Base-by-base conservation (phyloP, 92 coral and sea anemone genomes). In the Isaurus tuberculatus region DNA sequence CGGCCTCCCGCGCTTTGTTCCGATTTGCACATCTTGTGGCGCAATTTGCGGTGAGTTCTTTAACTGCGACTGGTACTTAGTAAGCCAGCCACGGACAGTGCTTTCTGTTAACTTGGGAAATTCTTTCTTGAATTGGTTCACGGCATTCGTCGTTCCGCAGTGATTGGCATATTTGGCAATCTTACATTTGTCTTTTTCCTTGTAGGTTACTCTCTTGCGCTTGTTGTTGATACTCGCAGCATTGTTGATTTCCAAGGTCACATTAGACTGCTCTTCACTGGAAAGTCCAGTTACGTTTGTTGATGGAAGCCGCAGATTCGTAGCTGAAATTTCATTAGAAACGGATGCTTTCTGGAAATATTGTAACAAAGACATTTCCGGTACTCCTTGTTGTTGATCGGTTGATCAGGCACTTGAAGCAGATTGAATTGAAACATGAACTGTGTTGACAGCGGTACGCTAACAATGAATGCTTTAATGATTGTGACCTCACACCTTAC, bases 1-100 rank as follows among this genome's bases (percentile, higher is more conserved):
- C 14, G 90, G 90, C 67, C 79, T 82, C 51, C 87, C 90, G 5
- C 87, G 70, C 85, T 79, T 86, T 25, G 72, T 34, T 48, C 85
- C 85, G 72, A 86, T 86, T 86, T n/a, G 29, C 72, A 79, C 72
- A 55, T 79, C 61, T 69, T 79, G 57, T 46, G 79, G 78, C 51
- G 84, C 51, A 79, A 70, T 68, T 66, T 79, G 85, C 84, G 78
- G 69, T 48, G 71, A 74, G 58, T 73, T 73, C 83, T 85, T 65
- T 68, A 85, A 33, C 84, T 85, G 88, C 37, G 65, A 85, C 42
- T 84, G 83, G 77, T 85, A 75, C 84, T 85, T 75, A 75, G 28
- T 61, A 51, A 75, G 88, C 83, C 84, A 85, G 55, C 84, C 88
- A 85, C 83, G 84, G 51, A 85, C 40, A 75, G 88, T 74, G 37